Conservation (phyloP, 2,113 vertebrate species). For the Butastur rufipennis region DNA sequence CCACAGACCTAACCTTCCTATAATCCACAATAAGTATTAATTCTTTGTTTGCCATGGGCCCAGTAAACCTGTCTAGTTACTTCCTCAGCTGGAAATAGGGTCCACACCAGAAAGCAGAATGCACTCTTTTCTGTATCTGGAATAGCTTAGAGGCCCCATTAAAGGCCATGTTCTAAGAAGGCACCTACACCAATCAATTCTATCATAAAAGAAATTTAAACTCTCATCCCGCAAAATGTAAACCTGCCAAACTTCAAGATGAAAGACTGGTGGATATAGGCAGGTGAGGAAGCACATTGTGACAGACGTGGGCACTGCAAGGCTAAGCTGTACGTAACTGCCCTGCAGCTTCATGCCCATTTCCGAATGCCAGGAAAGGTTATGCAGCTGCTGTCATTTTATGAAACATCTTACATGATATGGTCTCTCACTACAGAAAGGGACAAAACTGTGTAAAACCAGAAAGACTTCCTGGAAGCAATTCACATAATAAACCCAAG, state of each 20-base stretch:
- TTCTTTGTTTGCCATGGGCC: background rate
- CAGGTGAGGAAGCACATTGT: background rate
- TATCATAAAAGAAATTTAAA: background rate
- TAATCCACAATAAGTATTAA: background rate
- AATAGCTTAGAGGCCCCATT: background rate
- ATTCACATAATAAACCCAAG: background rate
- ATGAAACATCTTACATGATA: background rate
- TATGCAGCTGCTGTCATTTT: background rate
- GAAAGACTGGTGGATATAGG: background rate
- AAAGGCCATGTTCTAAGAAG: background rate
- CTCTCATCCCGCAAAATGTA: background rate
- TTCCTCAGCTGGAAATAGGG: background rate
- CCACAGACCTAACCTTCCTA: background rate
- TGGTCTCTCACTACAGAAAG: background rate
- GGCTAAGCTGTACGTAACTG: background rate
- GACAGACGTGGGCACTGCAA: fast-evolving
- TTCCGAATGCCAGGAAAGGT: background rate
- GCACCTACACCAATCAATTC: background rate
- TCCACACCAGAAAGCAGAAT: background rate
- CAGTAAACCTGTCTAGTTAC: background rate
- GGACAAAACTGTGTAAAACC: background rate
- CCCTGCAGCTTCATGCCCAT: background rate
- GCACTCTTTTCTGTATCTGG: background rate
- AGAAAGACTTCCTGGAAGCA: background rate
- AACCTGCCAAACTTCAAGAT: background rate